Conservation (phyloP, 2,113 vertebrate species). For the Cinclus mexicanus region DNA sequence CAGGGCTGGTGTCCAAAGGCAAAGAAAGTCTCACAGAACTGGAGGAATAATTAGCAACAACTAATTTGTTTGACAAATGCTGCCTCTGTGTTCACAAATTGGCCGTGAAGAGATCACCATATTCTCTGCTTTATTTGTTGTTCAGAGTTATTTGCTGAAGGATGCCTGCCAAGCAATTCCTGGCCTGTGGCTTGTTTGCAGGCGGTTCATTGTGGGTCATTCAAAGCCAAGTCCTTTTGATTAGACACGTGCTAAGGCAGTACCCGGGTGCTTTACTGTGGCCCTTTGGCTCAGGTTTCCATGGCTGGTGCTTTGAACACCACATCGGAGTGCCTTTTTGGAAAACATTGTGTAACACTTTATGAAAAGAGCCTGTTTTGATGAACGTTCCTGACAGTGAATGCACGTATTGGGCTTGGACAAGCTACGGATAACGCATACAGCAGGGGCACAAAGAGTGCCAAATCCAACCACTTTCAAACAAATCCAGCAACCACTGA, state of each 20-base stretch:
- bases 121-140: constrained; percentile 60
- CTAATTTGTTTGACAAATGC: constrained; percentile 63
- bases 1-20: constrained; percentile 37
- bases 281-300: constrained; percentile 34
- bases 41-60: constrained; percentile 58
- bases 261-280: background rate
- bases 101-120: constrained; percentile 65
- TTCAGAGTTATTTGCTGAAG: constrained; percentile 58
- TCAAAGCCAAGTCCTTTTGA: constrained; percentile 61
- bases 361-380: constrained; percentile 41
- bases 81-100: constrained; percentile 63
- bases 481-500: background rate
- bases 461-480: constrained; percentile 18
- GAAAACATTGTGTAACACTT: constrained; percentile 1
- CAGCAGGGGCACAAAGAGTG: background rate
- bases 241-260: constrained; percentile 41
- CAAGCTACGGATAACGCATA: background rate
- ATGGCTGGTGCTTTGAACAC: background rate
- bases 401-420: constrained; percentile 22
- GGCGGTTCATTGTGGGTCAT: constrained; percentile 43
- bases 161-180: constrained; percentile 64
- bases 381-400: background rate
- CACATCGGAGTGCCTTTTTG: constrained; percentile 1
- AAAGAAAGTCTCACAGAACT: constrained; percentile 31
- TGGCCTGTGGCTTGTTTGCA: constrained; percentile 65